Percentiles rank a stretch among this genome's conserved stretches.
These are phyloP conservation scores for Gymnoscopelus microlampas DNA, from an alignment of 2,797 vertebrate genomes.

Conservation along the genomic window DNA sequence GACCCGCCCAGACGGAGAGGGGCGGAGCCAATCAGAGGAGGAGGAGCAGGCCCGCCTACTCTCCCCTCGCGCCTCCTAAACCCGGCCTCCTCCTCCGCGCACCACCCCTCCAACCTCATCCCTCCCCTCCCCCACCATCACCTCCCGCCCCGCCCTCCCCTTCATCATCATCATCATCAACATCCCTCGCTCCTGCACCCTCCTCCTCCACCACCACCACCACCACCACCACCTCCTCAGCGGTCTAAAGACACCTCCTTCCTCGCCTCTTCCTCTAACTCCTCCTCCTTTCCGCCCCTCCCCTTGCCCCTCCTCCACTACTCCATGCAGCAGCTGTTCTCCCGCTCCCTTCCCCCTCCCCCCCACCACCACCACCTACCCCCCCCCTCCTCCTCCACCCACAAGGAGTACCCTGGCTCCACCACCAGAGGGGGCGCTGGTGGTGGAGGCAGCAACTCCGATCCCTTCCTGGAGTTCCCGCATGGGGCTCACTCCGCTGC, in stretches of 20 bases:
- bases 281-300: conserved; percentile 62
- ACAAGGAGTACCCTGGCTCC: conserved; percentile 77
- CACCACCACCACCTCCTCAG: conserved; percentile 65
- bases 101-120: conserved; percentile 42
- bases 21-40: conserved; percentile 29
- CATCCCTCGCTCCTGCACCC: conserved; percentile 72
- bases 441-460: conserved; percentile 36
- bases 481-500: no score
- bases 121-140: conserved; percentile 51
- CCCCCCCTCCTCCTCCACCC: conserved; percentile 35
- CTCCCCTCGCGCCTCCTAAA: conserved; percentile 38
- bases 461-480: conserved; percentile 80
- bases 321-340: conserved; percentile 86
- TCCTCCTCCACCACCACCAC: conserved; percentile 73
- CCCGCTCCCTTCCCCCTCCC: conserved; percentile 76
- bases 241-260: conserved; percentile 74
- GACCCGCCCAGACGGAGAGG: conserved; percentile 16
- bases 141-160: conserved; percentile 55
- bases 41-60: conserved; percentile 50
- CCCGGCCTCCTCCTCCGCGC: conserved; percentile 50
- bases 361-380: conserved; percentile 67
- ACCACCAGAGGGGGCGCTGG: no score
- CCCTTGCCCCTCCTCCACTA: conserved; percentile 79
- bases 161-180: conserved; percentile 66
- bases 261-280: conserved; percentile 59